phyloP scores from a whole-genome alignment of 2,113 vertebrate species.

The Hippopotamus amphibius region DNA sequence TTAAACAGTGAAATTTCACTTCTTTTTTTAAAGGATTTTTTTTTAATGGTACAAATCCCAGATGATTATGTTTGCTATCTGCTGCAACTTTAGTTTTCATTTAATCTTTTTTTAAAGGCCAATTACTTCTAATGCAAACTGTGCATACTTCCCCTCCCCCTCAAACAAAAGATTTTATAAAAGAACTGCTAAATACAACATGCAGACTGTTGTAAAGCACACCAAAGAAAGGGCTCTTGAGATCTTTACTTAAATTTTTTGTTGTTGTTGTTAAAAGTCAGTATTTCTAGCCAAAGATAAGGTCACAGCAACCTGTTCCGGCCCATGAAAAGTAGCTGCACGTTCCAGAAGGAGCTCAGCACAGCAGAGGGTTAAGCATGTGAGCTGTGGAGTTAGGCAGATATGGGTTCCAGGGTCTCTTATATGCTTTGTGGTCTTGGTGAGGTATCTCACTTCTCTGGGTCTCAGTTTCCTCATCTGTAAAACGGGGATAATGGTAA shows the following conservation, averaged over 20 bases:
- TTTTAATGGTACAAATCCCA: constrained; percentile 49
- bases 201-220: not conserved
- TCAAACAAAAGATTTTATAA: constrained; percentile 13
- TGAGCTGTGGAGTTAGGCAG: not conserved
- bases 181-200: constrained; percentile 39
- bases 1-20: constrained; percentile 65
- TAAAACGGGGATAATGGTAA: not conserved
- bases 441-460: not conserved
- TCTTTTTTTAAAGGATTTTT: constrained; percentile 22
- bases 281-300: not conserved
- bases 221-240: constrained; percentile 11
- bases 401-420: not conserved
- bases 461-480: not conserved
- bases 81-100: constrained; percentile 56
- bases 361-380: not conserved
- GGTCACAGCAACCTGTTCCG: not conserved
- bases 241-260: not conserved
- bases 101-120: constrained; percentile 9
- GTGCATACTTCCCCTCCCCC: not conserved
- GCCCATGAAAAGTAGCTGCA: not conserved
- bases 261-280: not conserved
- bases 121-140: constrained; percentile 54
- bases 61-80: constrained; percentile 69
- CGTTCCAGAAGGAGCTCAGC: not conserved
- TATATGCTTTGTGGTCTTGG: not conserved